Percentiles rank a stretch among this genome's conserved stretches.
Conservation (phyloP, 2,113 vertebrate genomes). For the Cyprinus carpio region DNA sequence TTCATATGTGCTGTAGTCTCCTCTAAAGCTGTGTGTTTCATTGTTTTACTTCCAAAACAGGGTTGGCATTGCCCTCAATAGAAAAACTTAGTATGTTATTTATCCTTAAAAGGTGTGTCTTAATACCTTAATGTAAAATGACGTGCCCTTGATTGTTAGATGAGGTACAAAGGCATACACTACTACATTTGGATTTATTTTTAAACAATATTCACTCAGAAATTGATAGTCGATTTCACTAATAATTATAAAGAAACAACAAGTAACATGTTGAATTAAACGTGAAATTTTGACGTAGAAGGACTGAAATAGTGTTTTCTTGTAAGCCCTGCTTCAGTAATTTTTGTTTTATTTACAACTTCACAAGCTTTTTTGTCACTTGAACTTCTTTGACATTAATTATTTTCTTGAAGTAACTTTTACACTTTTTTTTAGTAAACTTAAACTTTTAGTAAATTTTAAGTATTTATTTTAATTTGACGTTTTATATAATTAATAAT, state of each 20-base stretch:
- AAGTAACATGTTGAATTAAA: background rate
- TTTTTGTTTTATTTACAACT: background rate
- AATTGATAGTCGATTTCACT: background rate
- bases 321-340: background rate
- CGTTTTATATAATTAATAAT: background rate
- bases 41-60: background rate
- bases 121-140: background rate
- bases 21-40: background rate
- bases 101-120: background rate
- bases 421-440: background rate
- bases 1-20: background rate
- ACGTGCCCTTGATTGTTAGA: background rate
- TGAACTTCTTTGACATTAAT: background rate
- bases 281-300: background rate
- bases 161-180: background rate
- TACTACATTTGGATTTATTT: background rate
- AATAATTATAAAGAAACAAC: background rate
- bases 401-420: background rate
- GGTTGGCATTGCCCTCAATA: background rate
- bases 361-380: background rate
- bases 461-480: background rate
- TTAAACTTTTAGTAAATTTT: background rate
- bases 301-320: background rate
- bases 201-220: background rate
- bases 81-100: background rate